Evolutionary conservation across 2,888 invertebrate genomes (phyloP).

Genomic region (Charanyca ferruginea): DNA sequence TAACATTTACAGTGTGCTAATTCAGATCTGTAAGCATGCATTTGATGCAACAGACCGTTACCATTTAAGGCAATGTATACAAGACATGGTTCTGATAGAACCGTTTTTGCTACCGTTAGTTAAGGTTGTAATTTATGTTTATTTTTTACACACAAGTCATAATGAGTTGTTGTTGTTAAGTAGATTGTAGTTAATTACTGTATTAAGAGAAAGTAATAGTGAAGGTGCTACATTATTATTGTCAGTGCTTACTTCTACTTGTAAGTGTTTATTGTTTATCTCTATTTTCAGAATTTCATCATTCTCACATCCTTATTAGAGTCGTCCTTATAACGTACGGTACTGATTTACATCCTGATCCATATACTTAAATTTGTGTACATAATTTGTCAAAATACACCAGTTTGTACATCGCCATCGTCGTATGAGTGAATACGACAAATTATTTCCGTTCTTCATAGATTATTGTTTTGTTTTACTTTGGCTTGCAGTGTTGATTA

Average conservation of each 20-base stretch:
- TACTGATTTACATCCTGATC: too few relatives aligned
- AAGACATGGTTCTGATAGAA: slow-evolving; percentile 22
- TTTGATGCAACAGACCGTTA: slow-evolving; percentile 49
- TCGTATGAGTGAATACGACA: too few relatives aligned
- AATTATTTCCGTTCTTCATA: too few relatives aligned
- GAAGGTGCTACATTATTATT: not conserved
- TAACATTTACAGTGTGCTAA: slow-evolving; percentile 54
- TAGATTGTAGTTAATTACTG: slow-evolving; percentile 3
- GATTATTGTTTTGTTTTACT: too few relatives aligned
- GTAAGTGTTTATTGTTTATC: too few relatives aligned
- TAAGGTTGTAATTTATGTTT: slow-evolving; percentile 24
- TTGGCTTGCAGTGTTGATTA: too few relatives aligned
- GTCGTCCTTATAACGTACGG: too few relatives aligned
- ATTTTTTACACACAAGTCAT: slow-evolving; percentile 11
- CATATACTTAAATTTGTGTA: too few relatives aligned
- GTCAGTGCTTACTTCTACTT: not conserved
- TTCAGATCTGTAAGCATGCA: slow-evolving; percentile 59
- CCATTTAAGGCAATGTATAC: slow-evolving; percentile 49
- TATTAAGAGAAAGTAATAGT: slow-evolving; percentile 19
- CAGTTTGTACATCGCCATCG: too few relatives aligned
- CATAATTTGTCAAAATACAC: too few relatives aligned
- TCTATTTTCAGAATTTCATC: too few relatives aligned
- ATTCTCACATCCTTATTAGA: too few relatives aligned
- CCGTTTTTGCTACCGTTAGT: slow-evolving; percentile 20
- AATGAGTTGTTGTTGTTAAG: slow-evolving; percentile 2